A percentile compares a stretch with the other conserved stretches of the same genome.
These are phyloP conservation scores for Morelia viridis DNA, from an alignment of 2,797 vertebrate species.

Conservation along the genomic window DNA sequence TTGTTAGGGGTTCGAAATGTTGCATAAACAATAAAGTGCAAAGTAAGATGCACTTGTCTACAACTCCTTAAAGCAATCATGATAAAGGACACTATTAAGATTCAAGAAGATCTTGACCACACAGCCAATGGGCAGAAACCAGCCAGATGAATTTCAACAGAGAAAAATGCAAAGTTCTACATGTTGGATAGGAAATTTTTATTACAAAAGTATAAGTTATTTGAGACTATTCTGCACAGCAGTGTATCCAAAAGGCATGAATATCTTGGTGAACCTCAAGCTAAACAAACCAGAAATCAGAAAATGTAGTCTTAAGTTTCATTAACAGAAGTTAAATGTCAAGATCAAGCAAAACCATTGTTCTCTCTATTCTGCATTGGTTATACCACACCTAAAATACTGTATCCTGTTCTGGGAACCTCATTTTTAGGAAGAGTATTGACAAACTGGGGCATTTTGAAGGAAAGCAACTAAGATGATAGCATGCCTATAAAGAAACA, in stretches of 20 bases:
- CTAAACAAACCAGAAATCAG: not conserved
- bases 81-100: not conserved
- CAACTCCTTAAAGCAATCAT: not conserved
- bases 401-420: no score
- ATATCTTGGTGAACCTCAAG: not conserved
- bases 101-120: not conserved
- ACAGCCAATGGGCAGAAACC: not conserved
- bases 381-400: no score
- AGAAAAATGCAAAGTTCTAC: not conserved
- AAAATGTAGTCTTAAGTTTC: not conserved
- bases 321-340: not conserved
- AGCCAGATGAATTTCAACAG: not conserved
- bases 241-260: not conserved
- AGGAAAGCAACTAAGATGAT: no score
- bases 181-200: not conserved
- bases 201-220: not conserved
- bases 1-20: not conserved
- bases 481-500: no score
- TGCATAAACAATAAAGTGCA: not conserved
- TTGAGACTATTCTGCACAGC: not conserved
- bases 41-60: not conserved
- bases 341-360: not conserved
- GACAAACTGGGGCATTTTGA: no score
- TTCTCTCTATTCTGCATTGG: no score
- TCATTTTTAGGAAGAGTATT: no score